Base-by-base conservation (phyloP, 2,113 vertebrate species). In the Psettodes erumei region DNA sequence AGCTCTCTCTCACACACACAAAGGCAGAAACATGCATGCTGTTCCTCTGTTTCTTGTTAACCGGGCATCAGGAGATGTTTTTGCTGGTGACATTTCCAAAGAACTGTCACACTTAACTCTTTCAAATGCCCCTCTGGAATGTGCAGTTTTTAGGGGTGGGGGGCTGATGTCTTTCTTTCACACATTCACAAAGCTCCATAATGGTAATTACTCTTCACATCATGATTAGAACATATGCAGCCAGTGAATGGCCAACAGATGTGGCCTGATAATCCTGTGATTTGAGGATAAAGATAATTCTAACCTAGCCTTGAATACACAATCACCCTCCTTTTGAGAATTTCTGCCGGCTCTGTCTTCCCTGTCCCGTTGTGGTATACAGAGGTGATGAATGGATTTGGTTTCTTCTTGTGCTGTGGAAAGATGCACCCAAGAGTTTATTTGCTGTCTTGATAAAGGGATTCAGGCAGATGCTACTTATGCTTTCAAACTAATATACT, bases 181-280 rank as follows among this genome's bases (percentile, higher is more conserved):
- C 90, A 92, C 88, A 40, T 92, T 82, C 86, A 90, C 89, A 86
- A 90, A 92, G 85, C 77, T 43, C 69, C 75, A 85, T 90, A 85
- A 93, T 89, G 84, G 84, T 91, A 90, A 92, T 92, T 88, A 89
- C 87, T 88, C 90, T 75, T 81, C 88, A 76, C 77, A 75, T 78
- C 75, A 81, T 88, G 83, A 90, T 90, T 84, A 87, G 87, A 85
- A 81, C 91, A 89, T 89, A 84, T 84, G 83, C 86, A 83, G 81
- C 58, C 75, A 69, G 81, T 89, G 88, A 93, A 93, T 94, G 86
- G 91, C 82, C 86, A 90, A 79, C 91, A 94, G 88, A 93, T 94
- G 93, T 93, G 91, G 90, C 71, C 85, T 81, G 86, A 91, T 92
- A 88, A 84, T 85, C 84, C 75, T 40, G 59, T 48, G 77, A 83